Conservation (phyloP, 2,888 invertebrate genomes). For the Onthophagus sagittarius region DNA sequence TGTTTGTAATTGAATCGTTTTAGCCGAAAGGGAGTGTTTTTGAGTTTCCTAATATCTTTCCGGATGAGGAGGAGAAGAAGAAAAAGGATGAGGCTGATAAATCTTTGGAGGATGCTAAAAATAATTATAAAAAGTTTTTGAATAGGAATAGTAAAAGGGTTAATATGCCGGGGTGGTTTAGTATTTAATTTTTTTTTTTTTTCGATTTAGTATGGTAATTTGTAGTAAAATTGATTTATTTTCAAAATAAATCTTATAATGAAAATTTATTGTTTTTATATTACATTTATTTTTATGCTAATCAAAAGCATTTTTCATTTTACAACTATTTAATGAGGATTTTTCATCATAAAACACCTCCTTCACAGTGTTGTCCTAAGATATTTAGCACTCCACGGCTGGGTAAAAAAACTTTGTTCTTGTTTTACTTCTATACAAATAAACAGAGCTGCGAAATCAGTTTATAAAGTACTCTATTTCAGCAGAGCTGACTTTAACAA, state of each 20-base stretch:
- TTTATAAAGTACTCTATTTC: too few species aligned
- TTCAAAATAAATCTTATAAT: neutral
- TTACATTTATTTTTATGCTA: too few species aligned
- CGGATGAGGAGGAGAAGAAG: slow-evolving; percentile 40
- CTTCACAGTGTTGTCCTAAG: too few species aligned
- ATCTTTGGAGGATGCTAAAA: slow-evolving; percentile 60
- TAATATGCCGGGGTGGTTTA: slow-evolving; percentile 77
- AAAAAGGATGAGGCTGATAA: slow-evolving; percentile 59
- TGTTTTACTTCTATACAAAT: too few species aligned
- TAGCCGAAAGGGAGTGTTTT: slow-evolving; percentile 71
- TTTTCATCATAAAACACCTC: too few species aligned
- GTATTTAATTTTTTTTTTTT: slow-evolving; percentile 50
- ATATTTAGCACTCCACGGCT: too few species aligned
- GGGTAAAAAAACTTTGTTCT: too few species aligned
- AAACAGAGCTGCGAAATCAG: too few species aligned
- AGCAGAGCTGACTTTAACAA: too few species aligned
- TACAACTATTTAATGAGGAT: too few species aligned
- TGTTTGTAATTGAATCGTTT: slow-evolving; percentile 9
- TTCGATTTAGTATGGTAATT: neutral
- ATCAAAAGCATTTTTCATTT: too few species aligned
- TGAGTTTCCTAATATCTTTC: slow-evolving; percentile 72
- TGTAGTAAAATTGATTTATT: neutral
- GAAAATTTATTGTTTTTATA: too few species aligned
- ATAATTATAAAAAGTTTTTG: slow-evolving; percentile 57
- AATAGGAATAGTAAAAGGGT: slow-evolving; percentile 64